These are phyloP conservation scores for Iselma pallidipennis DNA, from an alignment of 2,888 invertebrate genomes.

Conservation along the genomic window DNA sequence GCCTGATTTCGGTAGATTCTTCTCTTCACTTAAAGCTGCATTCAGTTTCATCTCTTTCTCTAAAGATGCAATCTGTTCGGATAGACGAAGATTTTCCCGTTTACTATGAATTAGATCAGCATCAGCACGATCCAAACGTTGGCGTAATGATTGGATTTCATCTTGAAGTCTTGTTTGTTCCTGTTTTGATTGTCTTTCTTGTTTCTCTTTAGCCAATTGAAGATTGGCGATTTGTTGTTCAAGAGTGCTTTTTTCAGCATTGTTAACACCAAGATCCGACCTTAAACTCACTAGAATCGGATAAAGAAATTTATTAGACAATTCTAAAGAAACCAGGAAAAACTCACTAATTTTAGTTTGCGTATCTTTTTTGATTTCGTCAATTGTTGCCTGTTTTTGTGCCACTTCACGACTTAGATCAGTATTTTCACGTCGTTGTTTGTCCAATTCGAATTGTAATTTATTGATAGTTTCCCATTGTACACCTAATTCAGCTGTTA, in stretches of 20 bases:
- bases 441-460: constrained; percentile 75
- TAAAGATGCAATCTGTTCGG: constrained; percentile 76
- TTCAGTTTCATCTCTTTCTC: constrained; percentile 69
- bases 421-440: constrained; percentile 75
- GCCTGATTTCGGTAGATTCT: constrained; percentile 36
- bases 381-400: constrained; percentile 74
- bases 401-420: constrained; percentile 77
- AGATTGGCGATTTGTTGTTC: constrained; percentile 79
- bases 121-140: constrained; percentile 78
- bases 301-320: constrained; percentile 30
- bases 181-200: constrained; percentile 75
- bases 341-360: constrained; percentile 72
- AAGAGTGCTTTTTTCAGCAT: constrained; percentile 77
- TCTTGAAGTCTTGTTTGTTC: constrained; percentile 75
- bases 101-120: constrained; percentile 79
- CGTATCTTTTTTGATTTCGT: constrained; percentile 79
- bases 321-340: not conserved
- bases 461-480: constrained; percentile 82
- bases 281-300: constrained; percentile 66
- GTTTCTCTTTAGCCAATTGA: constrained; percentile 67
- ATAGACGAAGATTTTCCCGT: constrained; percentile 76
- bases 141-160: constrained; percentile 74
- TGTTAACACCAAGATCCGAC: constrained; percentile 74
- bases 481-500: constrained; percentile 75
- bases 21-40: constrained; percentile 50